Evolutionary conservation across 2,797 vertebrate genomes (phyloP), one percentile per base, ranked within the genome.

Genomic region (Oophaga sylvatica): DNA sequence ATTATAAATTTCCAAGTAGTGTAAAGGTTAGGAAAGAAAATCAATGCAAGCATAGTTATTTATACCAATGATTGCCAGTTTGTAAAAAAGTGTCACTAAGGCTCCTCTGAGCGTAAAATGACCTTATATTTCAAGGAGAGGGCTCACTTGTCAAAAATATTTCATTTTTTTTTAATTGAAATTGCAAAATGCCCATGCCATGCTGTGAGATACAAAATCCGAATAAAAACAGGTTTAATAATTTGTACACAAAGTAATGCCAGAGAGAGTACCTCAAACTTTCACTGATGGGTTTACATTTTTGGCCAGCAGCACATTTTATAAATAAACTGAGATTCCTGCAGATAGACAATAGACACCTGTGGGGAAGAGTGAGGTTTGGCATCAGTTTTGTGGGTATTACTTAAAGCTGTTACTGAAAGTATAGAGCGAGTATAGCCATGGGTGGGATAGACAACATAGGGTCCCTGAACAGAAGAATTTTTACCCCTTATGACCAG

Each of bases 101-200:
- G 41, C 20, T 67, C 57, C 60, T 60, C 63, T 22, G 35, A 81
- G 60, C 13, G 3, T 10, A 65, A 41, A 65, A 41, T 62, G 41
- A 81, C 57, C 80, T 65, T 81, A 81, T 67, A 26, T 80, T 67
- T 62, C 57, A 65, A 48, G 35, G 62, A 67, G 22, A 67, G 20
- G 31, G 41, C 15, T 67, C 80, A 81, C 62, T 81, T 81, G 62
- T 81, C 62, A 81, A 26, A 65, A 45, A 67, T n/a, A 41, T 35
- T 62, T 48, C 80, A 81, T 11, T 26, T 67, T 81, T 81, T 63
- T 80, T 80, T 80, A 41, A 80, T 60, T 80, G 59, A 12, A 62
- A 63, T 60, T 77, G 53, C 12, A 56, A 16, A 56, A 75, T n/a
- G 11, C 45, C 75, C 11, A 13, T 29, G 12, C 63, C 41, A 53